A percentile compares a stretch with the other conserved stretches of the same genome.
Evolutionary conservation across 1,140 invertebrate species (phyloP).

Genomic region (Neelides sp.): DNA sequence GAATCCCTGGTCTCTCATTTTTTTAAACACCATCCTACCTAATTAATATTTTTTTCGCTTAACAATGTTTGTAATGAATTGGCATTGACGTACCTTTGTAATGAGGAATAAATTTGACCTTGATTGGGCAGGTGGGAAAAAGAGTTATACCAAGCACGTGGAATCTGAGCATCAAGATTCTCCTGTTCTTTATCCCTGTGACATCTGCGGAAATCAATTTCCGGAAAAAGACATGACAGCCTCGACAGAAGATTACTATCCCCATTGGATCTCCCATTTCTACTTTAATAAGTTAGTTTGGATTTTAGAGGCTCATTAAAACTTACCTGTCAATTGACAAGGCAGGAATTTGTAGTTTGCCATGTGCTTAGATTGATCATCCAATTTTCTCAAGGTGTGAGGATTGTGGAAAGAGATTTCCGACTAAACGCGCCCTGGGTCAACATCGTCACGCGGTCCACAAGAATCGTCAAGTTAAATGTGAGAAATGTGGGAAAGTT

Average conservation of each 20-base stretch:
- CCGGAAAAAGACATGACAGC: slow-evolving; percentile 24
- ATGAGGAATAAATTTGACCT: too few species aligned
- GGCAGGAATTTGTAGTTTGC: too few species aligned
- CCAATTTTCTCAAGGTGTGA: slow-evolving; percentile 18
- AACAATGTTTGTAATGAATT: too few species aligned
- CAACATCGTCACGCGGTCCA: slow-evolving; percentile 25
- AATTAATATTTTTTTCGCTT: too few species aligned
- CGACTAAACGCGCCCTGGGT: slow-evolving; percentile 21
- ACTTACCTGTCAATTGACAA: too few species aligned
- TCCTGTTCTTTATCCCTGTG: slow-evolving; percentile 21
- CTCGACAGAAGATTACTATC: slow-evolving; percentile 24
- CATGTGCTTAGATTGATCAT: too few species aligned
- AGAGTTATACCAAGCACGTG: slow-evolving; percentile 21
- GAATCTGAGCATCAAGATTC: slow-evolving; percentile 11
- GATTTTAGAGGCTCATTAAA: too few species aligned
- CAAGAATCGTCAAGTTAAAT: slow-evolving; percentile 20
- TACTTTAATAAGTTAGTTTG: slow-evolving; percentile 25
- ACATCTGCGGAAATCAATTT: slow-evolving; percentile 21
- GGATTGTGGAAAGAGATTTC: slow-evolving; percentile 23
- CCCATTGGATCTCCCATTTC: slow-evolving; percentile 28
- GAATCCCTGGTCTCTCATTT: slow-evolving; percentile 12
- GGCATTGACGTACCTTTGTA: too few species aligned
- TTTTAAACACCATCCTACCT: background rate
- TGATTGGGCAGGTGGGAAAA: slow-evolving; percentile 13
- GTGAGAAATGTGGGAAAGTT: slow-evolving; percentile 22